These are phyloP conservation scores for Montipora efflorescens DNA, from an alignment of 64 coral and sea anemone species.

Conservation along the genomic window DNA sequence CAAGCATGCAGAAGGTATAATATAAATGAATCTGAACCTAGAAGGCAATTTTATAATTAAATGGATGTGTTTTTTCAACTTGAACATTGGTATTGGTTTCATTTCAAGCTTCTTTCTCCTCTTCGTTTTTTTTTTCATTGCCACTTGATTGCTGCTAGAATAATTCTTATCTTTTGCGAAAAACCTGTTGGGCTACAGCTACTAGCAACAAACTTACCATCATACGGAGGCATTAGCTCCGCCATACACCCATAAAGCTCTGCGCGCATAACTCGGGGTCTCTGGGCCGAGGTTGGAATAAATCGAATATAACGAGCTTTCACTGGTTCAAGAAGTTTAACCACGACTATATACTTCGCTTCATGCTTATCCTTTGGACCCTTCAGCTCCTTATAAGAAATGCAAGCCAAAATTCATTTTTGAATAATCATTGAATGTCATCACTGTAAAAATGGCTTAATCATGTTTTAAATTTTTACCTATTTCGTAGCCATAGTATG, in stretches of 20 bases:
- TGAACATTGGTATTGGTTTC: background rate
- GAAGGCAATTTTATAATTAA: too few relatives aligned
- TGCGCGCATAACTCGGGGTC: conserved; percentile 74
- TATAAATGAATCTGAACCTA: too few relatives aligned
- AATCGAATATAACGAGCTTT: conserved; percentile 77
- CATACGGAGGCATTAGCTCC: conserved; percentile 62
- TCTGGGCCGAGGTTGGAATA: conserved; percentile 70
- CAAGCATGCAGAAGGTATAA: too few relatives aligned
- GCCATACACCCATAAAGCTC: conserved; percentile 84
- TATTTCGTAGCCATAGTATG: too few relatives aligned
- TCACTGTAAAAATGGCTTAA: background rate
- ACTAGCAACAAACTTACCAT: conserved; percentile 28
- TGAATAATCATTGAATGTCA: background rate
- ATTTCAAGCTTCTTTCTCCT: background rate
- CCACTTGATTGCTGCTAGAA: too few relatives aligned
- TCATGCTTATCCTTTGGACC: conserved; percentile 70
- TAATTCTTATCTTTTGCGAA: background rate
- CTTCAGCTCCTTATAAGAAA: conserved; percentile 56
- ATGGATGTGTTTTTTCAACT: too few relatives aligned
- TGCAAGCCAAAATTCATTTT: background rate
- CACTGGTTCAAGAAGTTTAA: conserved; percentile 61
- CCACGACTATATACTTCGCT: conserved; percentile 62
- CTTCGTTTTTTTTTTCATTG: background rate
- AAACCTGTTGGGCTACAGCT: background rate
- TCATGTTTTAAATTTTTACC: too few relatives aligned